Base-by-base conservation (phyloP, 2,888 invertebrate genomes). In the Cosmia pyralina region DNA sequence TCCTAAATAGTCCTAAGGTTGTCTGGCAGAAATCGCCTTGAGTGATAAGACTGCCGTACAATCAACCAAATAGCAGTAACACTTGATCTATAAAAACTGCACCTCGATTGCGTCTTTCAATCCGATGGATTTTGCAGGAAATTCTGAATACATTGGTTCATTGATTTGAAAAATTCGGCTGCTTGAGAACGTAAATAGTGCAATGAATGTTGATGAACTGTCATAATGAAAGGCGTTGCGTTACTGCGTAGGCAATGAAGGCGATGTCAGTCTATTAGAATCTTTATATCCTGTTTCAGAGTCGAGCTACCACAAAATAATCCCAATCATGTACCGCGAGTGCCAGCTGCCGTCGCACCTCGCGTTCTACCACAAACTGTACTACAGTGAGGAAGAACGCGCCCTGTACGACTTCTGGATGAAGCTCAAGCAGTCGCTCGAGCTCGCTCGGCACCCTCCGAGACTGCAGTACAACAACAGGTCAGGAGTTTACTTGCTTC, bases 351-450 rank as follows among this genome's bases (percentile, higher is more conserved):
- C 98, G 2, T 92, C 94, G 44, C 97, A 97, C 86, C 92, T 98
- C 67, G 96, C 95, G 46, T 97, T 97, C 87, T 97, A 97, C 89
- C 97, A 97, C 89, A 96, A 97, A 84, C 93, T 98, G 71, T 88
- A 91, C 79, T 94, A 92, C 80, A 97, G 97, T 87, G 94, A 96
- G 59, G 72, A 81, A 1, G 94, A 95, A 1, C 92, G 91, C 77
- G 91, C 83, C 59, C 85, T 90, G 69, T 97, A 96, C 88, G 97
- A 98, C 91, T 98, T 98, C 92, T 98, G 98, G 98, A 96, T 97
- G 11, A 97, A 97, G 85, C 93, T 98, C 41, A 93, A 96, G 52
- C 94, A 96, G 77, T 97, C 98, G 0, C 92, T 97, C 3, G 87
- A 88, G 19, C 74, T 78, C 15, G 83, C 80, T 0, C 62, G 82